Conservation (phyloP, 2,797 vertebrate genomes). For the Zalophus californianus region DNA sequence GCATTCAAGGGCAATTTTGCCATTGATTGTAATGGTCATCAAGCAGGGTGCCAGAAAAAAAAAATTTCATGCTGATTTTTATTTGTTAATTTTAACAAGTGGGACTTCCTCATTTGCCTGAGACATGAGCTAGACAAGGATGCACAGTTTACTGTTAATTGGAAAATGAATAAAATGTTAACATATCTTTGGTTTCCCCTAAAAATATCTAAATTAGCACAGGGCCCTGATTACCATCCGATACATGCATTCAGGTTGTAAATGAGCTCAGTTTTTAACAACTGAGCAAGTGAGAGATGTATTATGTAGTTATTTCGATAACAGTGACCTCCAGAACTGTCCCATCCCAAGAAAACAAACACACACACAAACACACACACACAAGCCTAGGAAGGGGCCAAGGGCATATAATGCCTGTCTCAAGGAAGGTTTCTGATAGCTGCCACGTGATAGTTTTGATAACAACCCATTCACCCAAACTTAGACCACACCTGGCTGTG, state of each 20-base stretch:
- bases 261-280: background rate
- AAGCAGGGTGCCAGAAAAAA: background rate
- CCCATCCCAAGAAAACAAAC: background rate
- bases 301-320: background rate
- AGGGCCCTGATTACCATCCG: fast-evolving
- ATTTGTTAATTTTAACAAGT: slow-evolving; percentile 16
- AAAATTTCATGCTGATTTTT: slow-evolving; percentile 36
- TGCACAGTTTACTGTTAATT: background rate
- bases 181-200: background rate
- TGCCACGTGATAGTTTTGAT: background rate
- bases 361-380: background rate
- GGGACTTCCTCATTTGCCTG: slow-evolving; percentile 48
- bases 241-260: background rate
- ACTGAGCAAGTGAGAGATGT: background rate
- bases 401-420: background rate
- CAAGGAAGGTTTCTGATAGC: background rate
- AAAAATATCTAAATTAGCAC: background rate
- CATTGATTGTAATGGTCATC: background rate
- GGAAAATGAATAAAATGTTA: slow-evolving; percentile 21
- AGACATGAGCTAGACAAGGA: background rate
- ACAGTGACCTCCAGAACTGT: background rate
- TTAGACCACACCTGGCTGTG: background rate
- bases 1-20: background rate
- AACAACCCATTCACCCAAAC: background rate
- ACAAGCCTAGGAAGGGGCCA: background rate